Base-by-base conservation (phyloP, 1,140 invertebrate species). In the Pachypeltis micranthus region DNA sequence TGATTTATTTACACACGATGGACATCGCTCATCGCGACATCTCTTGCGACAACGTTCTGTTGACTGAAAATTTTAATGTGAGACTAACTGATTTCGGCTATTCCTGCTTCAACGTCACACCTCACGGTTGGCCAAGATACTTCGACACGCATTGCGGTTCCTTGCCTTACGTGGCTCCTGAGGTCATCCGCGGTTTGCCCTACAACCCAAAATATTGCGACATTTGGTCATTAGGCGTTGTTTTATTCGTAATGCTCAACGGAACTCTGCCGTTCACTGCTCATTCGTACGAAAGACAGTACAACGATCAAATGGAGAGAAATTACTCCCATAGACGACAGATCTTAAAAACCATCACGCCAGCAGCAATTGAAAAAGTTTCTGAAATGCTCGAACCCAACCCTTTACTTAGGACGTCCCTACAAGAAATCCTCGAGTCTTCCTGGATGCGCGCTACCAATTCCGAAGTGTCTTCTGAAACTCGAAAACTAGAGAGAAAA, bases 61-160 rank as follows among this genome's bases (percentile, higher is more conserved):
- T 90, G 16, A 87, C 87, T 1, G 74, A 76, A n/a, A 81, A 82
- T 69, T 83, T 80, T 67, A 87, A 86, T 66, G 76, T 87, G 0
- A 88, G 88, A 73, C 74, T 89, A n/a, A 83, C 85, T 14, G 88
- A 90, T 74, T 92, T 92, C 75, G 90, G 90, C 21, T 92, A 92
- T 69, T 78, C 83, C 1, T 73, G 83, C 2, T 74, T 70, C 23
- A 64, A 71, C n/a, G 65, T 73, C 0, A 78, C 81, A 67, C 39
- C 72, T 74, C 39, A 80, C 79, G 29, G 78, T 26, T 77, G 79
- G 60, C 76, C 74, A 44, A 69, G 81, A 1, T 66, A 80, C 1
- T 85, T 83, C 62, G 79, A 81, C 62, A 87, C 85, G 14, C 63
- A 28, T 67, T 87, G 85, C 67, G 85, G 85, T 1, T 86, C 85